Conservation (phyloP, 1,140 invertebrate species). For the Ips typographus region DNA sequence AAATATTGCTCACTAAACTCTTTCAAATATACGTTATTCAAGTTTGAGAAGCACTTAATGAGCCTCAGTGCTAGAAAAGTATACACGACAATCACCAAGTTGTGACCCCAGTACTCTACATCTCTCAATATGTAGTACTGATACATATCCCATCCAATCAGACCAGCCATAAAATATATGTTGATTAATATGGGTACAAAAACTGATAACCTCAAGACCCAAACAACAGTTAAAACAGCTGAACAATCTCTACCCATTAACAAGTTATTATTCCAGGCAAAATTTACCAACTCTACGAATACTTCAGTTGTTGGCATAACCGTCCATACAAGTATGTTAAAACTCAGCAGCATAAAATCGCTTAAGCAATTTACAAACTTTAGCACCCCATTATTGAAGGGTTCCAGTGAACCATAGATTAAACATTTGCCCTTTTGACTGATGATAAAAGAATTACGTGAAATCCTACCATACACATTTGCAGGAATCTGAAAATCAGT, state of each 20-base stretch:
- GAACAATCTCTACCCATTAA: not conserved
- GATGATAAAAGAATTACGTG: not conserved
- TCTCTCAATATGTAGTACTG: slow-evolving; percentile 4
- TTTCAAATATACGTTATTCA: not conserved
- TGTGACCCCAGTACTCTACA: slow-evolving; percentile 4
- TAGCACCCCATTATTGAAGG: not conserved
- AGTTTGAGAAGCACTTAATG: not conserved
- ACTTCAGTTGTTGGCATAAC: not conserved
- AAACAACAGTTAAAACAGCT: not conserved
- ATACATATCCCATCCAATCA: slow-evolving; percentile 6
- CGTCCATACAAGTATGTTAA: not conserved
- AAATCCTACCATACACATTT: not conserved
- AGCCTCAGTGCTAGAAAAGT: not conserved
- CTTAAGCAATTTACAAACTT: slow-evolving; percentile 6
- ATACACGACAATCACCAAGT: slow-evolving; percentile 1
- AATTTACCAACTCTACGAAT: not conserved
- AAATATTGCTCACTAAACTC: not conserved
- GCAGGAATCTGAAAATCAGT: too few species aligned
- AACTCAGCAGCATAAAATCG: slow-evolving; percentile 2
- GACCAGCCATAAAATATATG: slow-evolving; percentile 2
- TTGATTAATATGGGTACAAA: slow-evolving; percentile 5
- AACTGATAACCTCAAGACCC: not conserved
- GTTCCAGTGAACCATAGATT: not conserved
- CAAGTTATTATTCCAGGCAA: slow-evolving; percentile 1
- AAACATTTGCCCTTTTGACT: slow-evolving; percentile 1